Conservation (phyloP, 1,140 invertebrate species). For the Nylanderia fulva region DNA sequence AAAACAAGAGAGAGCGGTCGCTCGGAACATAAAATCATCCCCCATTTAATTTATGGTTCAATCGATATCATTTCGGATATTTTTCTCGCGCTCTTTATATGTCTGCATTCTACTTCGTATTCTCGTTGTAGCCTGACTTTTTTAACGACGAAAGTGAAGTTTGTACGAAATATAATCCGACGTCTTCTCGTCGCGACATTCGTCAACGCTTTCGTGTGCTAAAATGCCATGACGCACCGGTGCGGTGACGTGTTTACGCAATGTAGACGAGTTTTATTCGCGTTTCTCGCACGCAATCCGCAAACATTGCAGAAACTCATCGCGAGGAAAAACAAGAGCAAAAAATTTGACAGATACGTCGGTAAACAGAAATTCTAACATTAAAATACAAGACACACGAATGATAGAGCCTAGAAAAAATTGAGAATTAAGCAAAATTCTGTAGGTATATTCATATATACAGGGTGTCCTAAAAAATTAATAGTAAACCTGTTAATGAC, state of each 20-base stretch:
- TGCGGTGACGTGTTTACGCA: slow-evolving; percentile 26
- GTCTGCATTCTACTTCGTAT: neutral
- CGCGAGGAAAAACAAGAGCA: neutral
- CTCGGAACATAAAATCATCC: too few relatives aligned
- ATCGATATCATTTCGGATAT: too few relatives aligned
- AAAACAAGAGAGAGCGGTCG: too few relatives aligned
- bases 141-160: slow-evolving; percentile 8
- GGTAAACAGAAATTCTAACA: neutral
- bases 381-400: neutral
- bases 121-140: neutral
- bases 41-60: too few relatives aligned
- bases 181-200: neutral
- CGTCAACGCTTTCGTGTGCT: neutral
- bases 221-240: slow-evolving; percentile 1
- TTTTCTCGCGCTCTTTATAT: too few relatives aligned
- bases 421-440: neutral
- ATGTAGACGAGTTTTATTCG: neutral
- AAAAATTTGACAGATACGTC: neutral
- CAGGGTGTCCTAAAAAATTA: too few relatives aligned
- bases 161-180: slow-evolving; percentile 5
- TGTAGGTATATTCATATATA: neutral
- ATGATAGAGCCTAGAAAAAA: neutral
- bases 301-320: neutral
- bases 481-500: too few relatives aligned
- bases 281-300: slow-evolving; percentile 13